Evolutionary conservation across 2,888 invertebrate species (phyloP).

Genomic region (Smittia sp.): DNA sequence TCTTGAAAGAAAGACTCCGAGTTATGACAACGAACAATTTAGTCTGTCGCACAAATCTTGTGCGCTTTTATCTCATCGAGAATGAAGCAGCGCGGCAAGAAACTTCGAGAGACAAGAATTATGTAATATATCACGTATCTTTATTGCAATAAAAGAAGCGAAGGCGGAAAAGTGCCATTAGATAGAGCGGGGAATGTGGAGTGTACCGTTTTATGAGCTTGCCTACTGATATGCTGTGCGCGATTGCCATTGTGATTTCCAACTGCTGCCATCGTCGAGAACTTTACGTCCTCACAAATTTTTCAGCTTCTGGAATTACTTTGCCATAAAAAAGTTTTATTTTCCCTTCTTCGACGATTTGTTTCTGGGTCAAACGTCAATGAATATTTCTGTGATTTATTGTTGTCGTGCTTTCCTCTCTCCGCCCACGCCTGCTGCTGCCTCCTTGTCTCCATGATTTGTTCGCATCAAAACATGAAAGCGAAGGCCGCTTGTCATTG

Average conservation of each 20-base stretch:
- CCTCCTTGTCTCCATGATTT: no score
- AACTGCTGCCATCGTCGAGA: neutral
- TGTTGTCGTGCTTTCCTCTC: no score
- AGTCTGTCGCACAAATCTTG: neutral
- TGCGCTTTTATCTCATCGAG: neutral
- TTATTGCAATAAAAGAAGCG: constrained; percentile 30
- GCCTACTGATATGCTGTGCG: neutral
- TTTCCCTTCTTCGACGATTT: no score
- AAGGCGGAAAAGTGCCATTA: constrained; percentile 22
- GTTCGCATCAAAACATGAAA: no score
- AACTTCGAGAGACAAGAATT: neutral
- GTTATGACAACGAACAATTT: neutral
- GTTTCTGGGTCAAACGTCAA: no score
- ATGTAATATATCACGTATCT: constrained; percentile 25
- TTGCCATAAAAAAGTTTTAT: no score
- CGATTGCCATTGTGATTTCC: neutral
- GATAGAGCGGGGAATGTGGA: neutral
- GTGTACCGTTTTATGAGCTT: constrained; percentile 5
- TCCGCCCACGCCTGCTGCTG: no score
- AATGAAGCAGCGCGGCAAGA: neutral
- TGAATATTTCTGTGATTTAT: no score
- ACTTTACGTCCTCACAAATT: no score
- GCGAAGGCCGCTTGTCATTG: neutral
- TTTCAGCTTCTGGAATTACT: no score
- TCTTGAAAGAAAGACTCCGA: neutral